phyloP scores from a whole-genome alignment of 2,888 invertebrate genomes.

The Geotrupes spiniger region DNA sequence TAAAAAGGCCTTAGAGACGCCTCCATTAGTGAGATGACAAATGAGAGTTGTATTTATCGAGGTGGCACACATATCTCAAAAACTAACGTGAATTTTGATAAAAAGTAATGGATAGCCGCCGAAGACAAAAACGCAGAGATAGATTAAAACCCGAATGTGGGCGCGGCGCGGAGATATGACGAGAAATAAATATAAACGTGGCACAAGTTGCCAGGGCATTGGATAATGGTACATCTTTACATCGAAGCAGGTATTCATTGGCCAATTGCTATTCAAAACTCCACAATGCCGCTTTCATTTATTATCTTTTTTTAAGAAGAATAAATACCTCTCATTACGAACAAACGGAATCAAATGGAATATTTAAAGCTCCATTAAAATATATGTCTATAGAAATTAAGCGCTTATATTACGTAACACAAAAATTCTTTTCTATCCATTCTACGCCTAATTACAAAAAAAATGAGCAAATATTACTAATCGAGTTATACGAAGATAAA shows the following conservation, averaged over 20 bases:
- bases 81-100: conserved; percentile 18
- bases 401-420: too few relatives aligned
- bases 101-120: conserved; percentile 16
- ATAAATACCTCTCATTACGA: too few relatives aligned
- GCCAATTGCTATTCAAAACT: conserved; percentile 23
- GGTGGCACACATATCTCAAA: conserved; percentile 14
- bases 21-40: conserved; percentile 16
- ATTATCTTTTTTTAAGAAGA: too few relatives aligned
- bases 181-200: conserved; percentile 5
- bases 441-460: too few relatives aligned
- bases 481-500: too few relatives aligned
- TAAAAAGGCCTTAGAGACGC: conserved; percentile 13
- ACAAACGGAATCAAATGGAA: too few relatives aligned
- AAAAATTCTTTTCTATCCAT: too few relatives aligned
- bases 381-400: too few relatives aligned
- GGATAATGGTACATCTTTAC: conserved; percentile 2
- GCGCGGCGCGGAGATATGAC: conserved; percentile 15
- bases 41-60: conserved; percentile 10
- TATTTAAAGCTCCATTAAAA: too few relatives aligned
- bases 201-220: conserved; percentile 8
- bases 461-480: too few relatives aligned
- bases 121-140: conserved; percentile 10
- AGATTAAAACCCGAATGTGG: conserved; percentile 22
- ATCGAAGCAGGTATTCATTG: too few relatives aligned
- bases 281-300: too few relatives aligned